Base-by-base conservation (phyloP, 2,113 vertebrate genomes). In the Danio rerio region DNA sequence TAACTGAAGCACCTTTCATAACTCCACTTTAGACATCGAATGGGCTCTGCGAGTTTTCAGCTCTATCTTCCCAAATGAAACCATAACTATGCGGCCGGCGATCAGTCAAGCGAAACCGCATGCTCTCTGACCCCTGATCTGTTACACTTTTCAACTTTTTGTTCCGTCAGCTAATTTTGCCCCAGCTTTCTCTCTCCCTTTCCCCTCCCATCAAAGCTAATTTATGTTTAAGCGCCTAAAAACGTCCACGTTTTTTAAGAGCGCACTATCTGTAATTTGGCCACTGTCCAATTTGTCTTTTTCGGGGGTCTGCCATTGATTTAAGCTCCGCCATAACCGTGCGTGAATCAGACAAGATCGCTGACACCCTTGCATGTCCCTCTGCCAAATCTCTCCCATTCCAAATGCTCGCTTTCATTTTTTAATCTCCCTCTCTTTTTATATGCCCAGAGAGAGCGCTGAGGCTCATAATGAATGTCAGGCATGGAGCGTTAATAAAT, bases 391-490 rank as follows among this genome's bases (percentile, higher is more conserved):
- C 49, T 61, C 10, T 53, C 40, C 9, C 16, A 16, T 50, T 43
- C 15, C 58, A 62, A 18, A 66, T 45, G 40, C 45, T 69, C 53
- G 59, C 53, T 31, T 56, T 78, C 31, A 13, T 31, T 79, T 78
- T 65, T 69, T 68, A 47, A 56, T 62, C 68, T 59, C 74, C 49
- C 68, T 86, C 78, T 72, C 21, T 79, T 69, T 86, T 85, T 85
- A 83, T 82, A 87, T 56, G 47, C 55, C 69, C 78, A 50, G 83
- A 66, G 81, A 75, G 82, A 77, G 82, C 84, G 83, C 81, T 86
- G 86, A 89, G 84, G 62, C 86, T 87, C 84, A 78, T 91, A 92
- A 92, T 89, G 88, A 91, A 92, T 92, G 91, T 90, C 89, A 89
- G 80, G 78, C 89, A 85, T 80, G 55, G 21, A 76, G 58, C 81